phyloP scores from a whole-genome alignment of 2,797 vertebrate species.

The Sebastes trivittatus region DNA sequence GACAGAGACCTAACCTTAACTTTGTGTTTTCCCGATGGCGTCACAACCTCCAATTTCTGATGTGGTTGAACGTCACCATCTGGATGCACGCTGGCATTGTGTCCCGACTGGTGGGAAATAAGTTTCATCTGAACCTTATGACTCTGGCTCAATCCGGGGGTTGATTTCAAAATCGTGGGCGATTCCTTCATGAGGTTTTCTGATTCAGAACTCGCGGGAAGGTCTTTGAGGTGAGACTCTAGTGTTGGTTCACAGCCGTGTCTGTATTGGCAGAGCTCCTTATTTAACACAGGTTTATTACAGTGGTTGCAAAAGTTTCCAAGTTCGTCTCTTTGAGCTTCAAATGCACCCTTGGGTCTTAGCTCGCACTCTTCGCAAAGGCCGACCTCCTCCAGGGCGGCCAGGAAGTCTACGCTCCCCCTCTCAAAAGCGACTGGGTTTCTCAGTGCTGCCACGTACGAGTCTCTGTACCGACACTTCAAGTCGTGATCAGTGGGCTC shows the following conservation, averaged over 20 bases:
- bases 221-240: slow-evolving; percentile 38
- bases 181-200: slow-evolving; percentile 60
- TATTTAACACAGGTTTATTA: slow-evolving; percentile 35
- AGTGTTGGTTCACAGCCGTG: slow-evolving; percentile 24
- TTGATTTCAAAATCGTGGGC: slow-evolving; percentile 47
- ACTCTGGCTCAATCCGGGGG: slow-evolving; percentile 59
- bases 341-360: slow-evolving; percentile 30
- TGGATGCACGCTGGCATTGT: neutral
- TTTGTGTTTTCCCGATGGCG: slow-evolving; percentile 74
- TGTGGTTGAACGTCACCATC: slow-evolving; percentile 17
- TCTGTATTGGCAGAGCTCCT: slow-evolving; percentile 39
- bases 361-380: slow-evolving; percentile 62
- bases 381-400: slow-evolving; percentile 80
- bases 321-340: slow-evolving; percentile 29
- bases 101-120: slow-evolving; percentile 65
- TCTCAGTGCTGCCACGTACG: slow-evolving; percentile 84
- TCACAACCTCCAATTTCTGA: slow-evolving; percentile 56
- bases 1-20: slow-evolving; percentile 79
- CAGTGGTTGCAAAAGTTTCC: slow-evolving; percentile 51
- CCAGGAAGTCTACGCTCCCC: slow-evolving; percentile 68
- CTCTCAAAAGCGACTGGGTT: slow-evolving; percentile 83
- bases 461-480: slow-evolving; percentile 85
- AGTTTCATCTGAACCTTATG: slow-evolving; percentile 68
- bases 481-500: slow-evolving; percentile 64
- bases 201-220: slow-evolving; percentile 25